phyloP scores from a whole-genome alignment of 2,113 vertebrate species.

The Archilochus colubris region DNA sequence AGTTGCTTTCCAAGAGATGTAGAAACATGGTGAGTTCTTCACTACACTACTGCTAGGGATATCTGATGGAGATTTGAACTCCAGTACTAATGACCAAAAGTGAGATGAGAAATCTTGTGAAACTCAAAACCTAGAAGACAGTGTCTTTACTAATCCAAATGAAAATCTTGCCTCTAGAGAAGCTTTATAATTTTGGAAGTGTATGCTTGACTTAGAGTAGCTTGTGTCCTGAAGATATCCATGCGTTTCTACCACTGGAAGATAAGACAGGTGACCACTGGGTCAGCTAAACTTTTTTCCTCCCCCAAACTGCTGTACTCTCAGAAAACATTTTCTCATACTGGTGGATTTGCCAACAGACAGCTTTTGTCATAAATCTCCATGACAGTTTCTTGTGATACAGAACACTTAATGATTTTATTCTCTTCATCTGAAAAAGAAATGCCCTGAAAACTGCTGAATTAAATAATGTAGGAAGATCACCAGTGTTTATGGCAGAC shows the following conservation, averaged over 20 bases:
- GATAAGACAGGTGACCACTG: accelerated
- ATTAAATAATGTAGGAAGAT: not conserved
- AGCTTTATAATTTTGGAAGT: not conserved
- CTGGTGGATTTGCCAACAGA: not conserved
- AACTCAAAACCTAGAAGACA: not conserved
- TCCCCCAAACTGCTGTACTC: not conserved
- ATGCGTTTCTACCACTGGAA: not conserved
- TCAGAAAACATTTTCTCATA: not conserved
- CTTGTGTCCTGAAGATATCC: not conserved
- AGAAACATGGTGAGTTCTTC: not conserved
- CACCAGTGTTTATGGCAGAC: not conserved
- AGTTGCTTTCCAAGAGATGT: not conserved
- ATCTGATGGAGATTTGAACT: not conserved
- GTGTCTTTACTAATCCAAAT: not conserved
- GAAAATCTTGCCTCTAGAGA: not conserved
- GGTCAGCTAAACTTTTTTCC: not conserved
- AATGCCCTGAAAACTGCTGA: not conserved
- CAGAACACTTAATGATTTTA: not conserved
- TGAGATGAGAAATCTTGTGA: not conserved
- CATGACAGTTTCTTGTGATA: not conserved
- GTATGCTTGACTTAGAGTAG: not conserved
- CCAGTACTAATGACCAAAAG: not conserved
- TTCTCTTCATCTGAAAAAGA: not conserved
- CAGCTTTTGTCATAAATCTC: not conserved
- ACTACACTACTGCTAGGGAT: not conserved